These are phyloP conservation scores for Lepidothrix coronata DNA, from an alignment of 2,113 vertebrate species.

Conservation along the genomic window DNA sequence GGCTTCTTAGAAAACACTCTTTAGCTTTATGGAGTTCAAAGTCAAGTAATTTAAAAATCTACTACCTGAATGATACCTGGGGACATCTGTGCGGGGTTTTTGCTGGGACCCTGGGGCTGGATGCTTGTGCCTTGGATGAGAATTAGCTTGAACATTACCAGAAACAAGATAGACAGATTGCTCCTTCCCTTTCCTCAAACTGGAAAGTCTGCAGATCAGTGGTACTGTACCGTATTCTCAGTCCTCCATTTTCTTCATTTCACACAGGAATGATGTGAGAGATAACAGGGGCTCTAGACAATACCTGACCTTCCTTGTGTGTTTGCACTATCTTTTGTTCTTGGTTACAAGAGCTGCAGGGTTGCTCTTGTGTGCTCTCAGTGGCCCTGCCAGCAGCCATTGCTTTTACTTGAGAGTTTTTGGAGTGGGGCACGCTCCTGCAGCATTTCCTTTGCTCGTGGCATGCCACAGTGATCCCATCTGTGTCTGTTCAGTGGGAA, in stretches of 20 bases:
- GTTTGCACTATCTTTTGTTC: neutral
- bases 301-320: neutral
- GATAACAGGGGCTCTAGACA: neutral
- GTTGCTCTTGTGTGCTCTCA: neutral
- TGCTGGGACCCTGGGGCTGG: neutral
- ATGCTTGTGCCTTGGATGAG: neutral
- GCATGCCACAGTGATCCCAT: neutral
- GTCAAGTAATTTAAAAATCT: neutral
- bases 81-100: neutral
- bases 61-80: neutral
- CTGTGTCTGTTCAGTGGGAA: neutral
- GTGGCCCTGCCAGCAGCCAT: accelerated
- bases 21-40: neutral
- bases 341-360: neutral
- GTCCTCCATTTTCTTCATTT: neutral
- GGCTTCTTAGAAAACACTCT: neutral
- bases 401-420: neutral
- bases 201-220: neutral
- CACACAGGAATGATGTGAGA: neutral
- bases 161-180: neutral
- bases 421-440: neutral
- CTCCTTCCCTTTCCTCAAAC: neutral
- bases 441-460: neutral
- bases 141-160: neutral
- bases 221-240: neutral